Evolutionary conservation across 2,888 invertebrate species (phyloP), one percentile per base, ranked within the genome.

Genomic region (Eupithecia insigniata): DNA sequence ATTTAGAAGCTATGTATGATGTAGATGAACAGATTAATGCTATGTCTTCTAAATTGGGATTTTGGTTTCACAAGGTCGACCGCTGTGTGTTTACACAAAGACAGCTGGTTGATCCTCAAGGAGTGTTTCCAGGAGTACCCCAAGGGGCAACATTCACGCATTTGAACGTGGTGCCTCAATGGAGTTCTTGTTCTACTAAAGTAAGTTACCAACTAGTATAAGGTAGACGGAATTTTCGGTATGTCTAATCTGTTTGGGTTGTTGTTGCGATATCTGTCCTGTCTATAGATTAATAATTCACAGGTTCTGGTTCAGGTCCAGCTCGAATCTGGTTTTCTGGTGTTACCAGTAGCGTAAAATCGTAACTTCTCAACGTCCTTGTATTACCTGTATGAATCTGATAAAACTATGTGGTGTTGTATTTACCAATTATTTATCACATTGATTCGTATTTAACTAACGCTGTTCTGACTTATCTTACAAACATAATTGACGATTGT

Each of bases 101-200:
- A 61, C 89, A 87, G 69, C 79, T 91, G 22, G 85, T 91, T 1
- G 88, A 76, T 76, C 76, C 89, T 2, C 80, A 69, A n/a, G 87
- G 90, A 72, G 81, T 91, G 2, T 69, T 75, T 2, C 85, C 85
- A 6, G 91, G 90, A 0, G n/a, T 87, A 10, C 76, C 89, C 0
- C 85, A 87, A 73, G 72, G 77, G 12, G 78, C 87, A 0, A 84
- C 87, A 0, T 88, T 81, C 70, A 84, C 81, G 28, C 80, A 86
- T 78, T 78, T 89, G 32, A 91, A 91, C 74, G 80, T 87, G 10
- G 80, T 86, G 1, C 90, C 91, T 26, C 90, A 89, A 8, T 91
- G 90, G 90, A 86, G 88, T 67, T 81, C 85, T 1, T 91, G 89
- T 73, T 81, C 83, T 70, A 62, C 80, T 28, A 71, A 83, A 76